Evolutionary conservation across 1,140 invertebrate genomes (phyloP), one percentile per base, ranked within the genome.

Genomic region (Linepithema humile): DNA sequence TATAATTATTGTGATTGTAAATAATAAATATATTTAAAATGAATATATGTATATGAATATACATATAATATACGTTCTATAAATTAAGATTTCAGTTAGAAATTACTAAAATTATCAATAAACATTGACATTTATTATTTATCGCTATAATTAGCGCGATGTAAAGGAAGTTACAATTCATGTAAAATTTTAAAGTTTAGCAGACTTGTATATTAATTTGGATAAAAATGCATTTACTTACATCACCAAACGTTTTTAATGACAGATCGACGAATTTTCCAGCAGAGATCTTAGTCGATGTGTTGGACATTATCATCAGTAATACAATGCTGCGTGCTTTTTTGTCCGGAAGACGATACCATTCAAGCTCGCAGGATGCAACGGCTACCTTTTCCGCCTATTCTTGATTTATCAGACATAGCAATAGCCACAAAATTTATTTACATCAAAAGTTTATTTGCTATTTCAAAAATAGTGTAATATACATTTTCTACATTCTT

Each of bases 301-400:
- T 55, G 57, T 84, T 87, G 10, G 86, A 83, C 59, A 89, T 86
- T 2, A 83, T 55, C 26, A 90, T 75, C 43, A 90, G 64, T 20
- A 89, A 38, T 32, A 90, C 85, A n/a, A 89, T 26, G 35, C 26
- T 29, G 12, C 77, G 74, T 35, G 72, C 84, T 62, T 85, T 86
- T 32, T 43, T 84, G 12, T 48, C 17, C 6, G 70, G 78, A 60
- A 89, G 70, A 53, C 78, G 23, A 50, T 88, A 89, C 88, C 88
- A 89, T 7, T 87, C 59, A 15, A 87, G 84, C 53, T 62, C 53
- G 32, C 83, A 64, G 15, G 83, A 67, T 35, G 70, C 53, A 23
- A 65, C 55, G 4, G 85, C 88, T 17, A 88, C 60, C 60, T 60
- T 32, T 60, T 77, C 78, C 0, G 62, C 9, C n/a, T 55, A 9